phyloP scores from a whole-genome alignment of 2,888 invertebrate genomes.

The Oasisia sp. region DNA sequence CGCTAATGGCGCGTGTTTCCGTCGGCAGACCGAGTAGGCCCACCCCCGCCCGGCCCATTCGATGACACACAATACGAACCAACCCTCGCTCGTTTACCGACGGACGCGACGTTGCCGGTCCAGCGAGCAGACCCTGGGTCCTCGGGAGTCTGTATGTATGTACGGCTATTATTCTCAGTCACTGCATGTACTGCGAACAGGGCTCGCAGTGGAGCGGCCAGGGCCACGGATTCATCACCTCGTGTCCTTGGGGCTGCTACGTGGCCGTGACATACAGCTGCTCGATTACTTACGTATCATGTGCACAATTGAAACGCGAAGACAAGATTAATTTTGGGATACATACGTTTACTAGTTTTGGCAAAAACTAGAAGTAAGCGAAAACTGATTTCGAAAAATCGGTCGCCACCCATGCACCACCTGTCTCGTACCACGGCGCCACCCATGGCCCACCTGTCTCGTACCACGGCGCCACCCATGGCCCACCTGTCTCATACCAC shows the following conservation, averaged over 20 bases:
- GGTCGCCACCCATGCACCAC: not conserved
- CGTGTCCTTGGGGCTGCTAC: not conserved
- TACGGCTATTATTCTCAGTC: too few species aligned
- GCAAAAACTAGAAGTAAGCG: not conserved
- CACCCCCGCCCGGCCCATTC: too few species aligned
- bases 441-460: too few species aligned
- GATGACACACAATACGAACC: not conserved
- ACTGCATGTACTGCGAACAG: too few species aligned
- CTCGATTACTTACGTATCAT: not conserved
- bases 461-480: not conserved
- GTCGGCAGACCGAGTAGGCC: too few species aligned
- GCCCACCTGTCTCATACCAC: not conserved
- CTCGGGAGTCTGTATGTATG: too few species aligned
- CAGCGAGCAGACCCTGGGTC: not conserved
- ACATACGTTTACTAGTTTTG: not conserved
- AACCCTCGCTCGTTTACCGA: not conserved
- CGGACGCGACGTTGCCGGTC: not conserved
- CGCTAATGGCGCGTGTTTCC: too few species aligned
- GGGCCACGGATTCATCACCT: not conserved
- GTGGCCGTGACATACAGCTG: not conserved
- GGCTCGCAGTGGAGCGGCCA: too few species aligned
- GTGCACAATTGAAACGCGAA: not conserved
- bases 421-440: too few species aligned
- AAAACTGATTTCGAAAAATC: not conserved
- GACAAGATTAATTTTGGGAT: not conserved